phyloP scores from a whole-genome alignment of 1,140 invertebrate genomes.

The Drosophila auraria region DNA sequence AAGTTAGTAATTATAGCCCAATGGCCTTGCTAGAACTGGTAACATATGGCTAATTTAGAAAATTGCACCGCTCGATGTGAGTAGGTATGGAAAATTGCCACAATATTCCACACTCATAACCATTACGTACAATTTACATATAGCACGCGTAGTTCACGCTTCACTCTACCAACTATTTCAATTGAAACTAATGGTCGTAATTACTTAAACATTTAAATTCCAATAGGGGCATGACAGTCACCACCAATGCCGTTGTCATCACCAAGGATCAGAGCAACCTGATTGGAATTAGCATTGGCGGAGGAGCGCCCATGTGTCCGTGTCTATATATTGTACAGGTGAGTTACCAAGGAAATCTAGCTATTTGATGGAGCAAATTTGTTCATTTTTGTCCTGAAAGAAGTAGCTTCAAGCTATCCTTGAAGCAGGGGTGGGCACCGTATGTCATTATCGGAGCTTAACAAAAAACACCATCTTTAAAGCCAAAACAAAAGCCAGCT shows the following conservation, averaged over 20 bases:
- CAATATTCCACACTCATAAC: constrained; percentile 32
- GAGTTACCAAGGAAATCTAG: not conserved
- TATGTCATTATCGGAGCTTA: too few species aligned
- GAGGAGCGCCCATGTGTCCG: constrained; percentile 97
- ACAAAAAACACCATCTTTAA: too few species aligned
- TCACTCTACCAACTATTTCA: not conserved
- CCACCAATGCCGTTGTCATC: constrained; percentile 96
- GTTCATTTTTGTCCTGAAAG: not conserved
- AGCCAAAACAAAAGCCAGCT: too few species aligned
- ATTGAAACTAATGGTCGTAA: not conserved
- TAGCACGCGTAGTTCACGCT: constrained; percentile 40
- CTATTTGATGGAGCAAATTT: not conserved
- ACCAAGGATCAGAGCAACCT: constrained; percentile 97
- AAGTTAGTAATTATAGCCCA: constrained; percentile 17
- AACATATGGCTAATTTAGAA: constrained; percentile 43
- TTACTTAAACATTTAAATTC: constrained; percentile 36
- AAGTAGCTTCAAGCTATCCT: not conserved
- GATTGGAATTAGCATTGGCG: constrained; percentile 99
- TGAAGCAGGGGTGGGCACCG: too few species aligned
- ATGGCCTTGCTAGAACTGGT: constrained; percentile 57
- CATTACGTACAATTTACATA: constrained; percentile 1
- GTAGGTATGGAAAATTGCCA: constrained; percentile 36
- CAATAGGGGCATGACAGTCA: constrained; percentile 97
- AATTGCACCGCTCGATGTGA: constrained; percentile 61
- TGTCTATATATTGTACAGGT: constrained; percentile 99